Base-by-base conservation (phyloP, 2,113 vertebrate genomes). In the Thinocorus orbignyianus region DNA sequence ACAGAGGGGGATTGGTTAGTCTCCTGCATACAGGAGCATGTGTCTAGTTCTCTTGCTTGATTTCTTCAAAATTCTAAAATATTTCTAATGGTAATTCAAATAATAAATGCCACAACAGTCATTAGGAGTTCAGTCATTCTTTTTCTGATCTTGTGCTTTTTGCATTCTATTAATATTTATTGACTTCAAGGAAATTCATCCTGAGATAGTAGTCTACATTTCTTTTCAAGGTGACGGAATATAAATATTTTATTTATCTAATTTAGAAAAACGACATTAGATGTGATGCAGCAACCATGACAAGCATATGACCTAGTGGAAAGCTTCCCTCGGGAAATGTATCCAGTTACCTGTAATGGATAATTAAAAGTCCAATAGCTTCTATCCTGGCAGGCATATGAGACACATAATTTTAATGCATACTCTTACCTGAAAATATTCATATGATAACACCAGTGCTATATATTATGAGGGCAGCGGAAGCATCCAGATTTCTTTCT, bases 161-260 rank as follows among this genome's bases (percentile, higher is more conserved):
- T 97, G 96, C 90, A 88, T 77, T 92, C 90, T 96, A 95, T 97
- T 96, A 95, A 96, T 96, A 97, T 97, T 97, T 97, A 97, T 97
- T 97, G 93, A 83, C 81, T 81, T 94, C 81, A 92, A 87, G 62
- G 71, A 93, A 82, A 96, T 96, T 77, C 62, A 87, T 95, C 76
- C 92, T 76, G 79, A 86, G 93, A 41, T 62, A 74, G 58, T 71
- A 74, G 88, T 93, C 92, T 31, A 52, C 91, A 74, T 96, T 88
- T 97, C 88, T 94, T 90, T 96, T 94, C 95, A 95, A 97, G 92
- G 96, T 90, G 86, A 86, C 62, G 52, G 92, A 95, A 95, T 96
- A 82, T 93, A 97, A 97, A 97, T 97, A 96, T 95, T 97, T 97
- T 94, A 96, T 97, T 97, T 89, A 87, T 86, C 70, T 90, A 91